Base-by-base conservation (phyloP, 2,797 vertebrate genomes). In the Halcyon badia region DNA sequence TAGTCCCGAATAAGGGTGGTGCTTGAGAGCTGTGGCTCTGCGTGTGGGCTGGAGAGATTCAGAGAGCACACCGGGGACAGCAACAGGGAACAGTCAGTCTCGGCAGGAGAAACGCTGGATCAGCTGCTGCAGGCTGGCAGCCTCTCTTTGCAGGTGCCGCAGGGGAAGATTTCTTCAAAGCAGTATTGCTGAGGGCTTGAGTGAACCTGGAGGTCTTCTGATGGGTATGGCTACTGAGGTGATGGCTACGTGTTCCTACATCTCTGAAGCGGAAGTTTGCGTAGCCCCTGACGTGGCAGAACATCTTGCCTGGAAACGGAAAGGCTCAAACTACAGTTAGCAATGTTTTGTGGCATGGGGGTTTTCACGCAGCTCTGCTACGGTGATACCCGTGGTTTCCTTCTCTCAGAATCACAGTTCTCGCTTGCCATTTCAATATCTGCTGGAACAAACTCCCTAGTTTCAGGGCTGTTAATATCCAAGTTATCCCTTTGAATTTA, bases 201-300 rank as follows among this genome's bases (percentile, higher is more conserved):
- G 42, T 54, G 68, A 80, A 16, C 48, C 46, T 24, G 4, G 31
- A 37, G 37, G 44, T 10, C 41, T 78, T 33, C 41, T 56, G 64
- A 14, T 7, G 20, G 48, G 52, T 54, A 18, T 17, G 0, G 1
- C 42, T 33, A 2, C 3, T 2, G 1, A 18, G 41, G 25, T 8
- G 20, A 12, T 0, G 5, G 15, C 28, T 31, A 4, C 9, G 30
- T 31, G 7, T 86, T 70, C 28, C 10, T 51, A 1, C 20, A 14
- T 5, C 30, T 28, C 28, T 14, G 21, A 15, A 66, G 42, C 0
- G 0, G 61, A 52, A 44, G 37, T 30, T 46, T 54, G 41, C 72
- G 62, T 35, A 44, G 52, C 15, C 26, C 11, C 49, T 52, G 41
- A 41, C 3, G 9, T 24, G 51, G 25, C 52, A 54, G 42, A 44